Percentiles rank a stretch among this genome's conserved stretches.
phyloP scores from a whole-genome alignment of 2,888 invertebrate species.

The Melanchra persicariae region DNA sequence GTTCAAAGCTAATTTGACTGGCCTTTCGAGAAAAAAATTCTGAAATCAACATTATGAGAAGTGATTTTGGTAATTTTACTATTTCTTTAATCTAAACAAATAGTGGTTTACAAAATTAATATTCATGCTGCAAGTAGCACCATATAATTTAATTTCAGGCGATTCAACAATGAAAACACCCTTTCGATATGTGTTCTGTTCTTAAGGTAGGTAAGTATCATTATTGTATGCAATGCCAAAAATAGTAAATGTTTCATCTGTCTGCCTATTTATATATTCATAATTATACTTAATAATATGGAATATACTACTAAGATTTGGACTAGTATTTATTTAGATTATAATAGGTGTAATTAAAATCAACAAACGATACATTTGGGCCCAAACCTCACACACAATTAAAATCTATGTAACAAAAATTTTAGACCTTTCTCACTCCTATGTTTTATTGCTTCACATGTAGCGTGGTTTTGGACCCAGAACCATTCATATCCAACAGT shows the following conservation, averaged over 20 bases:
- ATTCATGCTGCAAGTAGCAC: slow-evolving; percentile 6
- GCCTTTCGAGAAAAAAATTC: slow-evolving; percentile 7
- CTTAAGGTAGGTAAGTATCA: slow-evolving; percentile 1
- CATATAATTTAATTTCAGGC: slow-evolving; percentile 3
- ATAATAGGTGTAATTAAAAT: neutral
- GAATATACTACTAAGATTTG: slow-evolving; percentile 9
- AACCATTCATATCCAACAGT: slow-evolving; percentile 11
- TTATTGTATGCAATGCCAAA: slow-evolving; percentile 22
- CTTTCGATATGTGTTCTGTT: slow-evolving; percentile 33
- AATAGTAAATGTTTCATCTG: slow-evolving; percentile 22
- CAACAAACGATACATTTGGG: neutral
- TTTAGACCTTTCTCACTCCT: neutral
- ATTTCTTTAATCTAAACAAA: neutral
- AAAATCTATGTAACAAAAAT: neutral
- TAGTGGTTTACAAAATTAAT: neutral
- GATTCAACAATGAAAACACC: slow-evolving; percentile 27
- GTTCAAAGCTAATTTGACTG: too few species aligned
- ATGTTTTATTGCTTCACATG: slow-evolving; percentile 4
- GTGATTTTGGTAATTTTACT: neutral
- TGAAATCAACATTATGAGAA: neutral
- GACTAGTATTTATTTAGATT: slow-evolving; percentile 3
- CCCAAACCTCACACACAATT: neutral
- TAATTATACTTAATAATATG: neutral
- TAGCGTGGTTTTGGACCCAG: neutral
- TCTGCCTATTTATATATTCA: neutral